These are phyloP conservation scores for Drosophila melanica DNA, from an alignment of 1,140 invertebrate genomes.

Conservation along the genomic window DNA sequence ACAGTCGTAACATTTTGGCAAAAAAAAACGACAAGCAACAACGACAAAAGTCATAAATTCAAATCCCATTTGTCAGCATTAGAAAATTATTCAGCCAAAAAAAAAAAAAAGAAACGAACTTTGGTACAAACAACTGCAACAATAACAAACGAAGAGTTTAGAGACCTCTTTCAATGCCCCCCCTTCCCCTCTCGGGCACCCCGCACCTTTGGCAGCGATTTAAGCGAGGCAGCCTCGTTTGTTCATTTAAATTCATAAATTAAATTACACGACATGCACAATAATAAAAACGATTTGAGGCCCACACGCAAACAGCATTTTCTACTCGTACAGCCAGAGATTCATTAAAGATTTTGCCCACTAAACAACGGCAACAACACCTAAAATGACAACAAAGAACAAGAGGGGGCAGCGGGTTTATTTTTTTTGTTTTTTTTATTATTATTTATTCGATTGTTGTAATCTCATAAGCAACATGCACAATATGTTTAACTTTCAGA, in stretches of 20 bases:
- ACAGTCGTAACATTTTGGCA: conserved; percentile 35
- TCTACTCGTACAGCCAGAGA: conserved; percentile 48
- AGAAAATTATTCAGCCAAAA: conserved; percentile 76
- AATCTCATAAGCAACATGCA: conserved; percentile 75
- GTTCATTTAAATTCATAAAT: conserved; percentile 78
- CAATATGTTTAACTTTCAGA: conserved; percentile 50
- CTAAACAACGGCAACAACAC: conserved; percentile 40
- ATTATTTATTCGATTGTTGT: conserved; percentile 77
- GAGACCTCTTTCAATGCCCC: conserved; percentile 3
- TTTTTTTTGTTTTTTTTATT: conserved; percentile 50
- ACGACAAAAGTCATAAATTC: conserved; percentile 76
- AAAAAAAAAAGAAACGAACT: conserved; percentile 25
- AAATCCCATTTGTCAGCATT: conserved; percentile 82
- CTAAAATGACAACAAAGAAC: conserved; percentile 18
- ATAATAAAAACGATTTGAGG: conserved; percentile 82
- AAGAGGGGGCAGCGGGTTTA: conserved; percentile 20
- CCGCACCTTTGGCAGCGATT: neutral
- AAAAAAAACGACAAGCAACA: conserved; percentile 26
- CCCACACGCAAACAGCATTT: conserved; percentile 69
- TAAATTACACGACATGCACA: conserved; percentile 82
- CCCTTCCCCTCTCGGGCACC: neutral
- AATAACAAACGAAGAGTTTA: conserved; percentile 40
- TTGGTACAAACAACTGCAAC: conserved; percentile 35
- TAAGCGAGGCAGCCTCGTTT: conserved; percentile 53
- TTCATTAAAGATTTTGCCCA: conserved; percentile 64